phyloP scores from a whole-genome alignment of 2,888 invertebrate species.

The Phengaris arion region DNA sequence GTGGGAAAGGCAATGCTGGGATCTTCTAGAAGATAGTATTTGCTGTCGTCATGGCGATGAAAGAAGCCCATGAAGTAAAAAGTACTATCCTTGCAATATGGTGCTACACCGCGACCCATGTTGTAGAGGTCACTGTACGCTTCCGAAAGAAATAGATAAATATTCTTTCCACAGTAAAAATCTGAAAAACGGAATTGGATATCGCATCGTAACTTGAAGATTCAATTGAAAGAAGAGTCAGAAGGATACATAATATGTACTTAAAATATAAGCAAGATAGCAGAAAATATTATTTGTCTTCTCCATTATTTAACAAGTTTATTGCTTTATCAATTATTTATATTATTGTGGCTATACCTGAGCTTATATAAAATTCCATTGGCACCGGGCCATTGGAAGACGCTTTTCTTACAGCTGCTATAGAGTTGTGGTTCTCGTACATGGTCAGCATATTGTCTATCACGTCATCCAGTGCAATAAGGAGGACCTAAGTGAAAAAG shows the following conservation, averaged over 20 bases:
- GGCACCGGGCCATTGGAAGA: slow-evolving; percentile 70
- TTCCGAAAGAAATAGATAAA: slow-evolving; percentile 68
- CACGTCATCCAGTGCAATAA: slow-evolving; percentile 69
- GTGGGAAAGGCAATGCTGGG: slow-evolving; percentile 67
- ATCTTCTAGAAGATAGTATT: slow-evolving; percentile 68
- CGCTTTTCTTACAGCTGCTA: slow-evolving; percentile 65
- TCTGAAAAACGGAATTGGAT: slow-evolving; percentile 48
- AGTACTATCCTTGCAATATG: slow-evolving; percentile 66
- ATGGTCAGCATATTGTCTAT: slow-evolving; percentile 73
- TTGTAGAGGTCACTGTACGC: slow-evolving; percentile 70
- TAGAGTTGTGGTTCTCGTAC: slow-evolving; percentile 73
- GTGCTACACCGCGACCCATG: slow-evolving; percentile 63
- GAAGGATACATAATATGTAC: too few relatives aligned
- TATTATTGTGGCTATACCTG: slow-evolving; percentile 50
- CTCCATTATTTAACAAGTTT: too few relatives aligned
- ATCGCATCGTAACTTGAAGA: too few relatives aligned
- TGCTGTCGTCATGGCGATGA: slow-evolving; percentile 65
- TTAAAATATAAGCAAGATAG: too few relatives aligned
- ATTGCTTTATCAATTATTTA: too few relatives aligned
- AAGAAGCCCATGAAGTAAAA: slow-evolving; percentile 70
- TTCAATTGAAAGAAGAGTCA: too few relatives aligned
- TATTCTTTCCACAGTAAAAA: slow-evolving; percentile 71
- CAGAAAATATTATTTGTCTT: too few relatives aligned
- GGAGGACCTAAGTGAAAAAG: slow-evolving; percentile 51
- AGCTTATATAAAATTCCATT: slow-evolving; percentile 69